These are phyloP conservation scores for Lycaena phlaeas DNA, from an alignment of 2,888 invertebrate genomes.

Conservation along the genomic window DNA sequence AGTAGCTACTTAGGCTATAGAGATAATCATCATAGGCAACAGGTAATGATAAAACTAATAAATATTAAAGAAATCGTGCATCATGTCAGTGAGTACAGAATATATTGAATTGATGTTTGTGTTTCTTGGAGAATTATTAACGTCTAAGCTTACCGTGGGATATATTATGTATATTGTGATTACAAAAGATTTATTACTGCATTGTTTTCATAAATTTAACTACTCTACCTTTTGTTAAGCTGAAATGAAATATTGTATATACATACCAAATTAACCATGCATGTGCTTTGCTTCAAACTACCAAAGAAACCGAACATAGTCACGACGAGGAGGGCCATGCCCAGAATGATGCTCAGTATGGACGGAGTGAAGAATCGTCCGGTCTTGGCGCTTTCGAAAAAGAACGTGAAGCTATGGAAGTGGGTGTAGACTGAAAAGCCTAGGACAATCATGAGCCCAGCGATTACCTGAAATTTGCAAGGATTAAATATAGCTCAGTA, in stretches of 20 bases:
- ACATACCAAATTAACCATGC: slow-evolving; percentile 75
- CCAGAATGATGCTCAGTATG: slow-evolving; percentile 81
- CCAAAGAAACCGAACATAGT: slow-evolving; percentile 90
- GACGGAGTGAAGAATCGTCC: slow-evolving; percentile 80
- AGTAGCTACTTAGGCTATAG: too few relatives aligned
- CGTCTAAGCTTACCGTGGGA: too few relatives aligned
- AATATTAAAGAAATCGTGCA: too few relatives aligned
- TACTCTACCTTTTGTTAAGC: too few relatives aligned
- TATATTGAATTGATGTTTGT: not conserved
- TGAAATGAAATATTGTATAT: too few relatives aligned
- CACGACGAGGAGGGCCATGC: slow-evolving; percentile 80
- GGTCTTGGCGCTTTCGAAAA: slow-evolving; percentile 41
- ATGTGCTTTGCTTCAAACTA: slow-evolving; percentile 84
- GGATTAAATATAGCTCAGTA: too few relatives aligned
- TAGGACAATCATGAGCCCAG: slow-evolving; percentile 50
- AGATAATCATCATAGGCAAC: too few relatives aligned
- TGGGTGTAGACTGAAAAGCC: slow-evolving; percentile 57
- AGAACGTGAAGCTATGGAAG: slow-evolving; percentile 49
- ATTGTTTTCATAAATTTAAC: too few relatives aligned
- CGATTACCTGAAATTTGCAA: slow-evolving; percentile 41
- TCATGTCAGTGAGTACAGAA: not conserved
- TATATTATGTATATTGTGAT: too few relatives aligned
- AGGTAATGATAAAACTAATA: too few relatives aligned
- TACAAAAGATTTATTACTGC: too few relatives aligned
- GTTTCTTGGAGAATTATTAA: too few relatives aligned